Percentiles rank a stretch among this genome's conserved stretches.
These are phyloP conservation scores for Cantharis flavilabris DNA, from an alignment of 2,888 invertebrate species.

Conservation along the genomic window DNA sequence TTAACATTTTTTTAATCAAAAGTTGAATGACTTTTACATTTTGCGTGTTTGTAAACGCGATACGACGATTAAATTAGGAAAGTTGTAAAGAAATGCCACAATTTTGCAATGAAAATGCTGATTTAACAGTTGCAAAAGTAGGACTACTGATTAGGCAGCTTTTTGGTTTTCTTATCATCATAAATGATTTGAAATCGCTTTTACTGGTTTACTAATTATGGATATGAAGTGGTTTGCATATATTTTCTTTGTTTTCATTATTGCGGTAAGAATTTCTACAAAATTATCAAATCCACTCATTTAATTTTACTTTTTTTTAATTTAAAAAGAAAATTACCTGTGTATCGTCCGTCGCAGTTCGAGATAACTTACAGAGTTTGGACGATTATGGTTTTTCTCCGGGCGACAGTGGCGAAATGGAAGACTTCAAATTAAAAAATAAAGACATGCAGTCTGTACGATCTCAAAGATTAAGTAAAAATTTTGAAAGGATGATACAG, in stretches of 20 bases:
- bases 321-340: not conserved
- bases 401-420: slow-evolving; percentile 23
- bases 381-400: not conserved
- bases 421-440: slow-evolving; percentile 41
- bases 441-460: slow-evolving; percentile 49
- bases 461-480: slow-evolving; percentile 53
- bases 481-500: slow-evolving; percentile 58
- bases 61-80: not conserved
- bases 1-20: not conserved
- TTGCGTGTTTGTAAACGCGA: not conserved
- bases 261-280: not conserved
- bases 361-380: not conserved
- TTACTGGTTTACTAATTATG: not conserved
- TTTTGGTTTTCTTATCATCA: not conserved
- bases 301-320: not conserved
- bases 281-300: not conserved
- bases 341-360: not conserved
- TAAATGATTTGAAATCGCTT: not conserved
- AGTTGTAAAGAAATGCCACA: not conserved
- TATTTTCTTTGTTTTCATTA: not conserved
- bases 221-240: not conserved
- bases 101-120: not conserved
- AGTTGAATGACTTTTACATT: not conserved
- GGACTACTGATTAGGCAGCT: not conserved
- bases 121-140: not conserved